Percentiles rank a stretch among this genome's conserved stretches.
Conservation (phyloP, 92 coral and sea anemone species). For the Parazoanthus darwini region DNA sequence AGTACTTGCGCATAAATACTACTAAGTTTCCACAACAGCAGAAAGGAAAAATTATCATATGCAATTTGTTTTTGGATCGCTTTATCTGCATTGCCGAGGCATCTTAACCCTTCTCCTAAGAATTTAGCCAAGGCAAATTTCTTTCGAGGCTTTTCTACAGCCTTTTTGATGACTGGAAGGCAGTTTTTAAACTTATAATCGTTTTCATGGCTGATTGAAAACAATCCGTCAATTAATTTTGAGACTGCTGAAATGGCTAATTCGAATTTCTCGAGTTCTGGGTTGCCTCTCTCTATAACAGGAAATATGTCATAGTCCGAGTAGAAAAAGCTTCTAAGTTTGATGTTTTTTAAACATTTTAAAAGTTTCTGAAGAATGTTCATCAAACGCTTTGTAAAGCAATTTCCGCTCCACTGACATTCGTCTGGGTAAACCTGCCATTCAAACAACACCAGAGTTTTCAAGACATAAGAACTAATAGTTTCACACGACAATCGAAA, state of each 20-base stretch:
- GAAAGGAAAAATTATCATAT: no score
- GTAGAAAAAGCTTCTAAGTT: not conserved
- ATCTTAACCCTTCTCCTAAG: not conserved
- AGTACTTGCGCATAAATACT: not conserved
- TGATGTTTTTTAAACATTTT: not conserved
- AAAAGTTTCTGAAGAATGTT: not conserved
- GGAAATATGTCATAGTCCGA: not conserved
- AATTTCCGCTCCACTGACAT: constrained; percentile 10
- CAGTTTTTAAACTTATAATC: not conserved
- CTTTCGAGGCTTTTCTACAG: not conserved
- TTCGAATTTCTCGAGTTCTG: not conserved
- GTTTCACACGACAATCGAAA: not conserved
- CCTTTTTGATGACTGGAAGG: not conserved
- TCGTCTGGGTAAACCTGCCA: constrained; percentile 14
- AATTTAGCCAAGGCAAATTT: not conserved
- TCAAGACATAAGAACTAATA: constrained; percentile 32
- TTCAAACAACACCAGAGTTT: constrained; percentile 42
- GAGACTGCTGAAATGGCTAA: not conserved
- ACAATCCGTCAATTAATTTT: not conserved
- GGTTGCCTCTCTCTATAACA: no score
- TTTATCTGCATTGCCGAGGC: not conserved
- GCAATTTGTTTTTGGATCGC: no score
- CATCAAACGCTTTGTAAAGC: not conserved
- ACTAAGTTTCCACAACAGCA: no score
- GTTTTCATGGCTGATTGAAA: not conserved